phyloP scores from a whole-genome alignment of 2,113 vertebrate species.

The Gymnogyps californianus region DNA sequence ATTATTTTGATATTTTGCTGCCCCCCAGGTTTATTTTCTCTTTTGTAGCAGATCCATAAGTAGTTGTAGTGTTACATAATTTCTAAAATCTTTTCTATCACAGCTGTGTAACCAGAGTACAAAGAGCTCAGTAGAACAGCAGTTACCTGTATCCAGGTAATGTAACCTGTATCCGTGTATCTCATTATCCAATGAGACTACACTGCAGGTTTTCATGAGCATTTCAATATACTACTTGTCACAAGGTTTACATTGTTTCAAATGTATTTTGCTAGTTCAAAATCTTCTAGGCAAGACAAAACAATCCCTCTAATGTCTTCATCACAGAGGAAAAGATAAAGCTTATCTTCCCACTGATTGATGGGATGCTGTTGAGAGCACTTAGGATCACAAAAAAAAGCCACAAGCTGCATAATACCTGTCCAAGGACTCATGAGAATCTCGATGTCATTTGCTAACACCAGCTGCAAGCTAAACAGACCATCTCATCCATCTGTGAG shows the following conservation, averaged over 20 bases:
- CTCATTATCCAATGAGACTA: not conserved
- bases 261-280: not conserved
- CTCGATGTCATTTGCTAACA: not conserved
- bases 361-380: not conserved
- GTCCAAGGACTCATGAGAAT: not conserved
- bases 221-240: not conserved
- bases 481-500: not conserved
- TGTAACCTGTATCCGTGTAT: rapidly evolving
- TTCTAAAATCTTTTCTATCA: not conserved
- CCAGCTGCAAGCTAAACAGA: not conserved
- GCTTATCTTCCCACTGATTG: not conserved
- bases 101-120: not conserved
- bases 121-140: not conserved
- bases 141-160: not conserved
- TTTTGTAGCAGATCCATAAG: not conserved
- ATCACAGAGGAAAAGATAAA: not conserved
- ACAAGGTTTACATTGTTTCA: not conserved
- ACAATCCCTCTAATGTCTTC: not conserved
- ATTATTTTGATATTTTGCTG: not conserved
- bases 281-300: not conserved
- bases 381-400: not conserved
- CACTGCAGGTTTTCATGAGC: not conserved
- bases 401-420: not conserved
- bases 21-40: not conserved
- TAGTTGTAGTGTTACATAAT: not conserved